phyloP scores from a whole-genome alignment of 2,888 invertebrate genomes.

The Sialis lutaria region DNA sequence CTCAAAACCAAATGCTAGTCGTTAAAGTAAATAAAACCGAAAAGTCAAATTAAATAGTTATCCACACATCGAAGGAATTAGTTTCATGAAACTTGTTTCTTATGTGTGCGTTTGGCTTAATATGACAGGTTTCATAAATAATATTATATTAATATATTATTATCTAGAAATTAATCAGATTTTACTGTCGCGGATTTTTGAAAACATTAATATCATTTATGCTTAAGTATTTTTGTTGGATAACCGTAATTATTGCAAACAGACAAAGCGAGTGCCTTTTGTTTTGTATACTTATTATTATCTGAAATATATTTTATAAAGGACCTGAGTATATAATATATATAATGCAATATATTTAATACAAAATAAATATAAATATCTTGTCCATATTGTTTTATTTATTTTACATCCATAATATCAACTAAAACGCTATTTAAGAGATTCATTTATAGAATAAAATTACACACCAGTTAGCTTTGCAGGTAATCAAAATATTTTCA shows the following conservation, averaged over 20 bases:
- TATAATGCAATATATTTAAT: slow-evolving; percentile 3
- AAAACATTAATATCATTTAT: not conserved
- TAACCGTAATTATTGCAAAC: not conserved
- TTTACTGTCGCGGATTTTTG: too few species aligned
- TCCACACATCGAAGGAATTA: too few species aligned
- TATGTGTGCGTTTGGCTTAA: too few species aligned
- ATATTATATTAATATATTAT: too few species aligned
- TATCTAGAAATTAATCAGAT: too few species aligned
- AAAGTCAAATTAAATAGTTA: too few species aligned
- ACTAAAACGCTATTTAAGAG: not conserved
- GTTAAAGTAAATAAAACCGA: too few species aligned
- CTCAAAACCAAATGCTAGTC: too few species aligned
- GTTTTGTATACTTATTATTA: slow-evolving; percentile 5
- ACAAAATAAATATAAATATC: not conserved
- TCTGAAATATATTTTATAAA: slow-evolving; percentile 6
- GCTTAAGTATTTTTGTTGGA: not conserved
- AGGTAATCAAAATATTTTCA: not conserved
- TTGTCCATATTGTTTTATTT: too few species aligned
- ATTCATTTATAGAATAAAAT: not conserved
- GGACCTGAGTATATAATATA: slow-evolving; percentile 7
- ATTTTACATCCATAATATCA: too few species aligned
- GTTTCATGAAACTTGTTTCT: too few species aligned
- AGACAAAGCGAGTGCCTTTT: slow-evolving; percentile 5
- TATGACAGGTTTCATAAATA: too few species aligned
- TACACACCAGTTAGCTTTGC: not conserved